phyloP scores from a whole-genome alignment of 2,888 invertebrate species.

The Thera obeliscata region DNA sequence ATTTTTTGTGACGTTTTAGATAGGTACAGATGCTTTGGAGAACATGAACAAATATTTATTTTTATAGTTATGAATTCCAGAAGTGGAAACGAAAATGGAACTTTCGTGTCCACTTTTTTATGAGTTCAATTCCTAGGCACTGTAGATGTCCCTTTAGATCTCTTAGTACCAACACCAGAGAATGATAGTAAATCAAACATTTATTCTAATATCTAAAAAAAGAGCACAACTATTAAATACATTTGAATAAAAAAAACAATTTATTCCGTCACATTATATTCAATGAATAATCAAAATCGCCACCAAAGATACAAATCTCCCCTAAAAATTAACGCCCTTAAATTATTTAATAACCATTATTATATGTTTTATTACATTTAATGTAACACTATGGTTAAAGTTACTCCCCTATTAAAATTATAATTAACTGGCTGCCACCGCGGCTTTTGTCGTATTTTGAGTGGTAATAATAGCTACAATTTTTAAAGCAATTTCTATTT shows the following conservation, averaged over 20 bases:
- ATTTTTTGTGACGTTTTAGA: constrained; percentile 4
- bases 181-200: too few relatives aligned
- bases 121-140: too few relatives aligned
- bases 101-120: too few relatives aligned
- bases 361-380: constrained; percentile 23
- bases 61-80: not conserved
- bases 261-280: constrained; percentile 34
- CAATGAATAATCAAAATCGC: constrained; percentile 40
- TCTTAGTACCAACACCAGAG: too few relatives aligned
- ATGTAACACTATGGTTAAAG: constrained; percentile 16
- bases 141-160: too few relatives aligned
- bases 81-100: too few relatives aligned
- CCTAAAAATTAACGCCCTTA: constrained; percentile 32
- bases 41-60: not conserved
- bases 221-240: not conserved
- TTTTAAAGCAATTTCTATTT: too few relatives aligned
- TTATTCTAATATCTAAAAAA: too few relatives aligned
- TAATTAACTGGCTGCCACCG: not conserved
- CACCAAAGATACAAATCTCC: constrained; percentile 39
- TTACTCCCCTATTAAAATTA: constrained; percentile 6
- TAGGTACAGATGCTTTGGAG: not conserved
- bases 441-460: not conserved
- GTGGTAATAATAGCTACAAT: not conserved
- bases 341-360: constrained; percentile 39
- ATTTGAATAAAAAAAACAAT: constrained; percentile 39